Evolutionary conservation across 2,113 vertebrate species (phyloP).

Genomic region (Etheostoma cragini): DNA sequence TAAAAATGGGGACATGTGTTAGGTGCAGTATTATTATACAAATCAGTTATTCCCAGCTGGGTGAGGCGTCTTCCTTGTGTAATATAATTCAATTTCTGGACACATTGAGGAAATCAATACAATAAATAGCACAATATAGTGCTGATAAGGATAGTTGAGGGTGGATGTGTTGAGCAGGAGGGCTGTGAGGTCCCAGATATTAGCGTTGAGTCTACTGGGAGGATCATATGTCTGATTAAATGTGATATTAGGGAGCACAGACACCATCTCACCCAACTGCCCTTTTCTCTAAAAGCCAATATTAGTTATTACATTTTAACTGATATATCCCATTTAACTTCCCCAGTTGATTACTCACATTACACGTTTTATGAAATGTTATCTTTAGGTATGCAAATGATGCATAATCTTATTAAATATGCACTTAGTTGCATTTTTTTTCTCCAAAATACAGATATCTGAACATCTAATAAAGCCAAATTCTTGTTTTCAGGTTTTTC

Average conservation of each 20-base stretch:
- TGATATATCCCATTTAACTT: too few relatives aligned
- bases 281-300: slow-evolving; percentile 1
- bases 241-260: slow-evolving; percentile 9
- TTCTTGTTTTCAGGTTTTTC: too few relatives aligned
- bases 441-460: too few relatives aligned
- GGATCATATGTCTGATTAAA: slow-evolving; percentile 25
- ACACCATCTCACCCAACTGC: neutral
- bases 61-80: slow-evolving; percentile 4
- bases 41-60: slow-evolving; percentile 17
- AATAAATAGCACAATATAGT: neutral
- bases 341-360: too few relatives aligned
- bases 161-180: neutral
- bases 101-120: slow-evolving; percentile 2
- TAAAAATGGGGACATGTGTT: slow-evolving; percentile 13
- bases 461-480: too few relatives aligned
- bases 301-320: neutral
- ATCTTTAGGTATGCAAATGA: too few relatives aligned
- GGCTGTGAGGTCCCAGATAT: neutral
- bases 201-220: neutral
- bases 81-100: slow-evolving; percentile 1
- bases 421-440: too few relatives aligned
- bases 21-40: slow-evolving; percentile 14
- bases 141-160: neutral
- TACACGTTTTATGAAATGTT: too few relatives aligned
- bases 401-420: too few relatives aligned